Evolutionary conservation across 2,113 vertebrate species (phyloP).

Genomic region (Oxygymnocypris stewartii): DNA sequence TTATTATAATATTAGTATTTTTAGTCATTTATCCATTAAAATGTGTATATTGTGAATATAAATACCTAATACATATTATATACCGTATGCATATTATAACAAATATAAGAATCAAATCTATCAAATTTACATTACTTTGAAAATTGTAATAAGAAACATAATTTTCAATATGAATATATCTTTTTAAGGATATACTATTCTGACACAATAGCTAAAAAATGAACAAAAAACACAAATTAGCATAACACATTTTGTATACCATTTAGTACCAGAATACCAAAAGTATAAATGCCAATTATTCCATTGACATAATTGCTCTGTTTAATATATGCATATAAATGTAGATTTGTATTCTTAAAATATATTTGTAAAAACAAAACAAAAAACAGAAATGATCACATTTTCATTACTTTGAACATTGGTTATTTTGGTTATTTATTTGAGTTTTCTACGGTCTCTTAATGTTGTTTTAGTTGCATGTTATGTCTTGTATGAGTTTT

Average conservation of each 20-base stretch:
- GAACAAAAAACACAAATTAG: neutral
- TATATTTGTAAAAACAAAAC: no score
- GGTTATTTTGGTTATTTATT: no score
- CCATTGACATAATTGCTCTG: no score
- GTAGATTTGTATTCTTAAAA: neutral
- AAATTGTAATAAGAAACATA: neutral
- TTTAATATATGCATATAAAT: neutral
- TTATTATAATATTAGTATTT: neutral
- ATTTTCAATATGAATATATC: neutral
- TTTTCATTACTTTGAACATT: no score
- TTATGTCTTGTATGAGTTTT: no score
- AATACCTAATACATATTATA: neutral
- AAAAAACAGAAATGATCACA: no score
- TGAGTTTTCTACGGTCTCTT: no score
- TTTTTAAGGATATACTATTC: neutral
- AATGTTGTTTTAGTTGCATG: no score
- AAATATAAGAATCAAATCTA: neutral
- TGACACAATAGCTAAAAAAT: neutral
- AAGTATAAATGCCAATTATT: neutral
- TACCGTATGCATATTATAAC: neutral
- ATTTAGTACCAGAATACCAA: neutral
- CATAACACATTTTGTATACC: neutral
- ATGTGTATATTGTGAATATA: neutral
- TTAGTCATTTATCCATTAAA: neutral
- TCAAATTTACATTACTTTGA: neutral